Base-by-base conservation (phyloP, 1,140 invertebrate species). In the Ceratina japonica region DNA sequence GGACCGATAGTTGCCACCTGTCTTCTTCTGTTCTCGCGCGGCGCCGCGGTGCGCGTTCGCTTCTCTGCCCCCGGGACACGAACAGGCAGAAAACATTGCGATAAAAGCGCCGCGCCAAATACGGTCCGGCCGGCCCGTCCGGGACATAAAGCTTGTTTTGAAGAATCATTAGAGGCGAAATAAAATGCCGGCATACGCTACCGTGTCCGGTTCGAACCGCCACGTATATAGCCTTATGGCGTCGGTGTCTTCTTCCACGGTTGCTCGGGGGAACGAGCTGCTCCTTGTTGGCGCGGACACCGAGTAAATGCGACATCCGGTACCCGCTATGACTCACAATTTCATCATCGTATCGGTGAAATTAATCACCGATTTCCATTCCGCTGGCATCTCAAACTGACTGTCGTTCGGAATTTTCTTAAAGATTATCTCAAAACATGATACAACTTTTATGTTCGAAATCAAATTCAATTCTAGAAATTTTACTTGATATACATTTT, bases 41-140 rank as follows among this genome's bases (percentile, higher is more conserved):
- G 64, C 56, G 56, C 61, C 76, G 81, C 70, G 62, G 54, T 68
- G 64, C 54, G 37, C 64, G 74, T 74, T 73, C 64, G 37, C 10
- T 10, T 49, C 54, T 56, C 54, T n/a, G 15, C 54, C 54, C 61
- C n/a, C 31, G 44, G 75, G 69, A 56, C 52, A 65, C 69, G 70
- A 61, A 54, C 73, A 69, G 51, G 56, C 58, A 84, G 70, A 81
- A 85, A 84, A 85, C 82, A 81, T 61, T 74, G 64, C 74, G 82
- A 85, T 85, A 78, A 84, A 84, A 85, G 71, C 73, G 49, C 75
- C 58, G 61, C 65, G 62, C 83, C 79, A 85, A 85, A 85, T 85
- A 81, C 44, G 69, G 82, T 4, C 27, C 52, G 69, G 78, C 12
- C 44, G 16, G 62, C 66, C 27, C 56, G 83, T 74, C 79, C 58